These are phyloP conservation scores for Rhombomys opimus DNA, from an alignment of 2,113 vertebrate species.

Conservation along the genomic window DNA sequence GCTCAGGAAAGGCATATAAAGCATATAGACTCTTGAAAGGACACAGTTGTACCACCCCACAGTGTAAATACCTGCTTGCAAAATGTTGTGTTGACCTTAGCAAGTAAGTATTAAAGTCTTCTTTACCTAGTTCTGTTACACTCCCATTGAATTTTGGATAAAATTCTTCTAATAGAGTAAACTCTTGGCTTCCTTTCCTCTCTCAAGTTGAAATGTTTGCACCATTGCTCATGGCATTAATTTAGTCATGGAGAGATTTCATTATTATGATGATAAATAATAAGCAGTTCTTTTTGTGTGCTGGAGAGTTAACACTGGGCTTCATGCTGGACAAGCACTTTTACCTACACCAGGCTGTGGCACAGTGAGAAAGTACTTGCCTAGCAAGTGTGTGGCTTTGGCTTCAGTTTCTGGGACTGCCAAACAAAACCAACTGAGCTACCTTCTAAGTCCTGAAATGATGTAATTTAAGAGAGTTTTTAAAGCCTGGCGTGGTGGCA, in stretches of 20 bases:
- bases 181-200: slow-evolving; percentile 26
- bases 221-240: background rate
- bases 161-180: slow-evolving; percentile 52
- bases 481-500: background rate
- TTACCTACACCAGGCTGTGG: background rate
- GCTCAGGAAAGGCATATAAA: slow-evolving; percentile 98
- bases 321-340: background rate
- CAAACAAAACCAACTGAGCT: background rate
- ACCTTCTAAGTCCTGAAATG: background rate
- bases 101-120: slow-evolving; percentile 91
- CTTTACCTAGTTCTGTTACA: slow-evolving; percentile 60
- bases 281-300: background rate
- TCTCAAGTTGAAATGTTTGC: slow-evolving; percentile 58
- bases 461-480: slow-evolving; percentile 45
- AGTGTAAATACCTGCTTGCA: slow-evolving; percentile 97
- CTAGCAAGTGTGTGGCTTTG: background rate
- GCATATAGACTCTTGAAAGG: slow-evolving; percentile 97
- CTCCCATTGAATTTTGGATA: slow-evolving; percentile 59
- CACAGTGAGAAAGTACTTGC: background rate
- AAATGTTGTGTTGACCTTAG: slow-evolving; percentile 98
- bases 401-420: background rate
- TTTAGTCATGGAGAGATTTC: slow-evolving; percentile 55
- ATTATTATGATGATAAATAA: slow-evolving; percentile 38
- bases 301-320: background rate
- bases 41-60: slow-evolving; percentile 96